Evolutionary conservation across 2,888 invertebrate species (phyloP), one percentile per base, ranked within the genome.

Genomic region (Camptogramma bilineatum): DNA sequence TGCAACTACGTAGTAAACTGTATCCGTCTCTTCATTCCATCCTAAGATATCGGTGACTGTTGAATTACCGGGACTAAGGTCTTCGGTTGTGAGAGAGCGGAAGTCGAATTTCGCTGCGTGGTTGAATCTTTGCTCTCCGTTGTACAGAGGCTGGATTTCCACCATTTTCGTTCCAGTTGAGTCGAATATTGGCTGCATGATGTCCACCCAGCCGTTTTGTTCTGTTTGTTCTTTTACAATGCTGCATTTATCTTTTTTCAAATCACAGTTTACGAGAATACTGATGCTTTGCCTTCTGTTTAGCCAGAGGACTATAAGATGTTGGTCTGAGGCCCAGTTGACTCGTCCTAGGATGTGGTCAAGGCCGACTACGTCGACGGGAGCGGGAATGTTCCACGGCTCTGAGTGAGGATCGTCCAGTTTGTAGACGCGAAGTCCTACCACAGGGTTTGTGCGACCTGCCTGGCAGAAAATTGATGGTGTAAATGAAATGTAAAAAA

Each of bases 251-350:
- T 91, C 86, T 44, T 78, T 76, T 21, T 74, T 77, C 17, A 93
- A 69, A 58, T 94, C 86, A 79, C 96, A 97, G 24, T 95, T 88
- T 13, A 94, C 92, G 47, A 96, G 78, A 19, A 95, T 86, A 39
- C 95, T 94, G 55, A 94, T 77, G 80, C 96, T 98, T 86, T 99
- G 99, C 21, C 97, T 94, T 57, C 99, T 94, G 84, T 98, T 98
- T 60, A 97, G 91, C 96, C 98, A 98, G 4, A 96, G 94, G 0
- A 96, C 96, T 0, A 95, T 87, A 0, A 98, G 81, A 28, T 95
- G 94, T 0, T 94, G 86, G 57, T 95, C 93, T 21, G 95, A 94
- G 16, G 95, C 94, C 98, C 98, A 98, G 31, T 93, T 93, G 0
- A 98, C 96, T 65, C 94, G 93, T 59, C 94, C 95, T 13, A 97